Conservation (phyloP, 2,113 vertebrate species). For the Donacobius atricapilla region DNA sequence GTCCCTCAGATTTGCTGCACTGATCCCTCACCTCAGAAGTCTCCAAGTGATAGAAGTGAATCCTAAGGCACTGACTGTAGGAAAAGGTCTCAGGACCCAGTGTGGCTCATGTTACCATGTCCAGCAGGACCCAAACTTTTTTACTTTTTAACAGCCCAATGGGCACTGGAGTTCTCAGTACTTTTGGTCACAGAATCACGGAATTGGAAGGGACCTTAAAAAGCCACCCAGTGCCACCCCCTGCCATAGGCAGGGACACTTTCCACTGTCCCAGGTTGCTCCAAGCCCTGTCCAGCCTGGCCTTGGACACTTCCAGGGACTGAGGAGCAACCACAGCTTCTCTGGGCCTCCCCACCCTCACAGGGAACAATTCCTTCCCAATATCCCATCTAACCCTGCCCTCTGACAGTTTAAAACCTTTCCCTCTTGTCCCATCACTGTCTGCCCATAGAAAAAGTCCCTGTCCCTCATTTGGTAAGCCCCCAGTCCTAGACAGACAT, state of each 20-base stretch:
- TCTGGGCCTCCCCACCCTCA: background rate
- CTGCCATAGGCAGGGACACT: background rate
- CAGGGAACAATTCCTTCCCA: background rate
- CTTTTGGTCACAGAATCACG: background rate
- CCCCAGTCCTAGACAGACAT: background rate
- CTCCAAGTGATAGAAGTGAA: background rate
- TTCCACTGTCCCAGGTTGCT: fast-evolving
- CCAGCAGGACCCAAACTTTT: background rate
- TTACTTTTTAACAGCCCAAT: background rate
- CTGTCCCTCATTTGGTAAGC: background rate
- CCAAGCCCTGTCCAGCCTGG: fast-evolving
- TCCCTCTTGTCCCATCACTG: background rate
- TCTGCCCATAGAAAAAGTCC: background rate
- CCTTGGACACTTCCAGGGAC: background rate
- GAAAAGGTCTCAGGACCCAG: background rate
- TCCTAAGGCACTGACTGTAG: background rate
- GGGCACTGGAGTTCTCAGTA: background rate
- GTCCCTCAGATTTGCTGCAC: background rate
- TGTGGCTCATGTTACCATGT: background rate
- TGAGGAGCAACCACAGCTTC: background rate
- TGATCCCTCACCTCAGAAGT: background rate
- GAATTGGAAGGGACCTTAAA: background rate
- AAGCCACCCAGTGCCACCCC: background rate
- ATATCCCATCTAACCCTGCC: background rate
- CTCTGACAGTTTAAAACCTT: background rate